phyloP scores from a whole-genome alignment of 2,113 vertebrate species.

The Tachysurus fulvidraco region DNA sequence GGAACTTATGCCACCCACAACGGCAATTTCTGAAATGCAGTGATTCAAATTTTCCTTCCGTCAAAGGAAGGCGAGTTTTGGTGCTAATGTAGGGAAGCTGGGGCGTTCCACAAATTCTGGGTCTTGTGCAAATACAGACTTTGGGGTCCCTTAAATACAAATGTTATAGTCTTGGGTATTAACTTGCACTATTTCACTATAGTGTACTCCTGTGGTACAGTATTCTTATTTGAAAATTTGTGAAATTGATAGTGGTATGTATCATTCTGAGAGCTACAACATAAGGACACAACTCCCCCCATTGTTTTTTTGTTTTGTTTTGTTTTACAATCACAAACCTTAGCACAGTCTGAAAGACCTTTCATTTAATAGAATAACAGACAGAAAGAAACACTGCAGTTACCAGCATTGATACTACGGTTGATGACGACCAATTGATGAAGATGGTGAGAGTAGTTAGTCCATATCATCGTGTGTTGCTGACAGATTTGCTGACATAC shows the following conservation, averaged over 20 bases:
- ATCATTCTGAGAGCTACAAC: not conserved
- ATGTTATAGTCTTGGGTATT: not conserved
- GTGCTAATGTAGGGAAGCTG: constrained; percentile 11
- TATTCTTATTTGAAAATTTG: not conserved
- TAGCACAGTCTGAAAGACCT: not conserved
- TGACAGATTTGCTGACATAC: not conserved
- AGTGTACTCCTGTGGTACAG: not conserved
- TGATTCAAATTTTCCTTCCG: constrained; percentile 44
- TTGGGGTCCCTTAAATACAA: not conserved
- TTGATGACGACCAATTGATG: not conserved
- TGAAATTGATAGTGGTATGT: not conserved
- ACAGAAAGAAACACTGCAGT: not conserved
- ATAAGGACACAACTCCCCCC: not conserved
- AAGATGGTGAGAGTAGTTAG: not conserved
- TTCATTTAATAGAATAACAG: not conserved
- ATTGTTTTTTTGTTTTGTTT: not conserved
- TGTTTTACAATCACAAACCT: not conserved
- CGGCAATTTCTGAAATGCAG: constrained; percentile 35
- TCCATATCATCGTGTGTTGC: not conserved
- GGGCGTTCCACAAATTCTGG: not conserved
- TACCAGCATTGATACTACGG: too few relatives aligned
- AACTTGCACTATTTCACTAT: not conserved
- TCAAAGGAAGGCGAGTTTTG: constrained; percentile 6
- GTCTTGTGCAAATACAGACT: constrained; percentile 13
- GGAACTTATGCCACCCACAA: constrained; percentile 51